These are phyloP conservation scores for Synanthedon vespiformis DNA, from an alignment of 2,888 invertebrate species.

Conservation along the genomic window DNA sequence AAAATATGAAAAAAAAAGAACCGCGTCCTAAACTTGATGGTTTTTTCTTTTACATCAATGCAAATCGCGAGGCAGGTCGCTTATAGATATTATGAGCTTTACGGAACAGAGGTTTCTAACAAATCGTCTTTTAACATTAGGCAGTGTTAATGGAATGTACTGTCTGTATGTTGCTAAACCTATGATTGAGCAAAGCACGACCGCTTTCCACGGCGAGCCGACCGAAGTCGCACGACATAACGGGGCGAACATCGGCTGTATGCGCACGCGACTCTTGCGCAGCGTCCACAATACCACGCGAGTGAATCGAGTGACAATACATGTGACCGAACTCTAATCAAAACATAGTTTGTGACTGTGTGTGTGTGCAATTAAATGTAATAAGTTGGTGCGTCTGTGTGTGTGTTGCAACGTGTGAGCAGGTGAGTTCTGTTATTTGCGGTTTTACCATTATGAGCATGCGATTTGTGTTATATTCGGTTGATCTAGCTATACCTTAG, in stretches of 20 bases:
- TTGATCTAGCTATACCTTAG: conserved; percentile 9
- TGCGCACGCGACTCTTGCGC: conserved; percentile 21
- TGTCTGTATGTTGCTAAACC: conserved; percentile 11
- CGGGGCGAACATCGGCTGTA: conserved; percentile 12
- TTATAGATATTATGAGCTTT: no score
- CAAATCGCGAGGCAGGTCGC: no score
- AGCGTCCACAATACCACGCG: conserved; percentile 11
- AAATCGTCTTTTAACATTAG: not conserved
- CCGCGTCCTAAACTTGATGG: no score
- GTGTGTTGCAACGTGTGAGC: not conserved
- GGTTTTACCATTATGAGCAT: conserved; percentile 7
- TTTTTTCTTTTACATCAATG: no score
- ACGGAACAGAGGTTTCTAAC: no score
- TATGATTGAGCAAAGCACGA: conserved; percentile 26
- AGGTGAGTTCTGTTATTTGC: conserved; percentile 15
- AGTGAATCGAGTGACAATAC: conserved; percentile 9
- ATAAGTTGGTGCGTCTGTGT: not conserved
- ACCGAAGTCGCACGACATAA: conserved; percentile 33
- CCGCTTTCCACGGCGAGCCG: conserved; percentile 40
- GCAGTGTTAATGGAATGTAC: not conserved
- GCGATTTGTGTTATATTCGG: conserved; percentile 16
- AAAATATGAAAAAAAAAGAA: no score
- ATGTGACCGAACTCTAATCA: conserved; percentile 3
- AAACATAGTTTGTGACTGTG: conserved; percentile 5
- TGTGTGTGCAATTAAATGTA: conserved; percentile 4